These are phyloP conservation scores for Ctenicera cuprea DNA, from an alignment of 2,888 invertebrate species.

Conservation along the genomic window DNA sequence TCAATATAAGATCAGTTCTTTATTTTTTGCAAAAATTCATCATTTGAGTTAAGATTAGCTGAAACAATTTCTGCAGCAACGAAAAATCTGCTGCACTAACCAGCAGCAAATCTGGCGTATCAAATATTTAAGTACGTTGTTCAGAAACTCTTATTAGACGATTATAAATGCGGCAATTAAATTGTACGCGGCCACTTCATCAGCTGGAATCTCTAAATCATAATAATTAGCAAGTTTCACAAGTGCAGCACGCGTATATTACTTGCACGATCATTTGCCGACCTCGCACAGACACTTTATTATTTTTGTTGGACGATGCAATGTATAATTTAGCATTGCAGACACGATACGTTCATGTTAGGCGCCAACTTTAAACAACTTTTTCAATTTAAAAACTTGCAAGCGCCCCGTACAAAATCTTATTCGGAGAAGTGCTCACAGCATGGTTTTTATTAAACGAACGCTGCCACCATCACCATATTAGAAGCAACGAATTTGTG, in stretches of 20 bases:
- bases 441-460: slow-evolving; percentile 33
- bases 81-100: too few species aligned
- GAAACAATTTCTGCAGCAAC: too few species aligned
- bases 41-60: too few species aligned
- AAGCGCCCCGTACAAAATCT: slow-evolving; percentile 24
- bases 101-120: not conserved
- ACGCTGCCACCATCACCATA: slow-evolving; percentile 44
- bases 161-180: slow-evolving; percentile 42
- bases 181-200: slow-evolving; percentile 14
- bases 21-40: too few species aligned
- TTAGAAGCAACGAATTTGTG: slow-evolving; percentile 46
- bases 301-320: slow-evolving; percentile 37
- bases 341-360: slow-evolving; percentile 29
- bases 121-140: not conserved
- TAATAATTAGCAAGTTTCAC: slow-evolving; percentile 44
- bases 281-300: slow-evolving; percentile 12
- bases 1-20: too few species aligned
- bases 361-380: slow-evolving; percentile 47
- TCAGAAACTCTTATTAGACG: slow-evolving; percentile 20
- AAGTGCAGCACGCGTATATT: slow-evolving; percentile 46
- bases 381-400: slow-evolving; percentile 44
- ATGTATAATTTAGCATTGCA: slow-evolving; percentile 42
- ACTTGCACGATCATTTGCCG: slow-evolving; percentile 12
- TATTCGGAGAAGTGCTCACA: slow-evolving; percentile 36
- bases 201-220: slow-evolving; percentile 38